Evolutionary conservation across 2,888 invertebrate genomes (phyloP), one percentile per base, ranked within the genome.

Genomic region (Villa cingulata): DNA sequence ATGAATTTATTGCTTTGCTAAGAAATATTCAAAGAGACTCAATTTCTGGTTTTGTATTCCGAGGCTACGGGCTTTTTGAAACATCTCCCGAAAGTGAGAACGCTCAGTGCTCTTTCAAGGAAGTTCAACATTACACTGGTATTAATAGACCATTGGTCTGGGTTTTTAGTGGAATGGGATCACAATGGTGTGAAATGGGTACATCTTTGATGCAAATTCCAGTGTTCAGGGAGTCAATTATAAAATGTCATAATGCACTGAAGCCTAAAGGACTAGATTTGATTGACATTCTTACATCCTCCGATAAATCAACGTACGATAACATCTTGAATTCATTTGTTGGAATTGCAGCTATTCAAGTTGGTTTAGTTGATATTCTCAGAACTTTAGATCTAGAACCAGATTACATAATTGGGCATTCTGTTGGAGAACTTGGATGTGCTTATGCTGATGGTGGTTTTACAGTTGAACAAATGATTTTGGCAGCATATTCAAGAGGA

Each of bases 381-480:
- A 70, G 65, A 44, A 69, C 66, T 5, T 61, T 77, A 18, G 80
- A 80, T 15, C 68, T 87, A 32, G 68, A 72, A 43, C 82, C 86
- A 12, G 85, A 86, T 64, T 80, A 80, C 29, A 80, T 86, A 54
- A 77, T 87, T 53, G 87, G 96, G 2, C 94, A 95, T 68, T 94
- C 94, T 10, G 87, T 91, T 0, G 96, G 96, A 19, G 96, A 96
- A 66, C 72, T 96, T 7, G 92, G 89, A 1, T 95, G 96, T 66
- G 92, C 88, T 0, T 96, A 96, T 70, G 92, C 91, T 3, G 96
- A 96, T 65, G 90, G 88, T 1, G 86, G 88, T 55, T 77, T 95
- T 56, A 87, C 89, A 0, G 79, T 83, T 0, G 86, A 90, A 59
- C 84, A 94, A 70, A 85, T 87, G 73, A 81, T 94, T 50, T 67